Evolutionary conservation across 2,113 vertebrate genomes (phyloP), one percentile per base, ranked within the genome.

Genomic region (Datnioides undecimradiatus): DNA sequence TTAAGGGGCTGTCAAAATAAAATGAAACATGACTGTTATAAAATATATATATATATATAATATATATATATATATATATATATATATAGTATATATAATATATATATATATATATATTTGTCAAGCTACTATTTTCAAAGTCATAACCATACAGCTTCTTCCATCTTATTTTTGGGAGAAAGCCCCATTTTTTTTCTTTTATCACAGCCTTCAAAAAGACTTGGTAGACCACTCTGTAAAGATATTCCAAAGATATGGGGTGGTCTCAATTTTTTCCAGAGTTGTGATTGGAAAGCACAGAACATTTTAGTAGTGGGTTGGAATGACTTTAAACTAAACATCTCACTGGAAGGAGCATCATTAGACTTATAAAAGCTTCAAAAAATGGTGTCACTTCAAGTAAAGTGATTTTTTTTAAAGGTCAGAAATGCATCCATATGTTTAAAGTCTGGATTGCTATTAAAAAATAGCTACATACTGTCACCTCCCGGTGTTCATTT

Each of bases 241-340:
- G 9, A 55, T 79, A 51, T 63, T 69, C 58, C 31, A 70, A 67
- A 76, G n/a, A 76, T 54, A 58, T 8, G 19, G 19, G 46, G 55
- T 55, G 77, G 67, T 73, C 48, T 73, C 27, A 36, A 40, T 70
- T 40, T 29, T 66, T 74, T 84, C 76, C 82, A 82, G 51, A 58
- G 49, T 55, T 76, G 29, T 46, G 49, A 82, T 72, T 80, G 71
- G 75, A 85, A 80, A 68, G 17, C 33, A 21, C n/a, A 43, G 34
- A 81, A 60, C 33, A 45, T 54, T 62, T 70, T 71, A 59, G 36
- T 34, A n/a, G 79, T 72, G 57, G n/a, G 9, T 52, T 69, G 71
- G 75, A 80, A 57, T 45, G 51, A 82, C 12, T 60, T 82, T 23
- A 76, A 79, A 72, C n/a, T 45, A 19, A 73, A 58, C 17, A 6